Evolutionary conservation across 2,113 vertebrate species (phyloP), one percentile per base, ranked within the genome.

Genomic region (Stomatorhinus ivindoensis): DNA sequence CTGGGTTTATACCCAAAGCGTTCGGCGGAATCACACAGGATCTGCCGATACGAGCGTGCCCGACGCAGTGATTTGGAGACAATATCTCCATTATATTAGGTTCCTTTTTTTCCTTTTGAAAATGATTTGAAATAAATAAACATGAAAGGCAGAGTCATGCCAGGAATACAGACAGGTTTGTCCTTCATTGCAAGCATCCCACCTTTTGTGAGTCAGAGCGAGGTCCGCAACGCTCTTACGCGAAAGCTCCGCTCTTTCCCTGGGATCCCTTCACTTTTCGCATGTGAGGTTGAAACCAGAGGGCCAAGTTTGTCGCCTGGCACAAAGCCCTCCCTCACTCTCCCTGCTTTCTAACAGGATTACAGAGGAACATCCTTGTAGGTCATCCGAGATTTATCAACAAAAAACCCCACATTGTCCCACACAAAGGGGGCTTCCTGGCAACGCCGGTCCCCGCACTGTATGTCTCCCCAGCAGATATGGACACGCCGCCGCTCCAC

Each of bases 351-450:
- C 31, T 73, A 76, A 88, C 17, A 39, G 42, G 58, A 88, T 88
- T 88, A 88, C 87, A 88, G 61, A 88, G 35, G 17, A 73, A 42
- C 35, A 27, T 88, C 87, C 87, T 69, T 27, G 42, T 73, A 69
- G 42, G 61, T 76, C 42, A 88, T 31, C 24, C 13, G 39, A 73
- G 61, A 65, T 73, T 65, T 42, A 88, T 69, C 39, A 88, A 65
- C 3, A 61, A 73, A 58, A 88, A 15, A 4, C 1, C 4, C n/a
- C 61, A 27, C 39, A 44, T 50, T 65, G 55, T n/a, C n/a, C 6
- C 11, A 51, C 61, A 65, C 53, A 65, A 44, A 27, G 51, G 35
- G 53, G 39, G 35, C 51, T 27, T 27, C 21, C 24, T 42, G 53
- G 58, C 11, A n/a, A 48, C 1, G 35, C 42, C 27, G 5, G 11